A percentile compares a stretch with the other conserved stretches of the same genome.
Evolutionary conservation across 2,888 invertebrate genomes (phyloP).

Genomic region (Stictocephala bisonia): DNA sequence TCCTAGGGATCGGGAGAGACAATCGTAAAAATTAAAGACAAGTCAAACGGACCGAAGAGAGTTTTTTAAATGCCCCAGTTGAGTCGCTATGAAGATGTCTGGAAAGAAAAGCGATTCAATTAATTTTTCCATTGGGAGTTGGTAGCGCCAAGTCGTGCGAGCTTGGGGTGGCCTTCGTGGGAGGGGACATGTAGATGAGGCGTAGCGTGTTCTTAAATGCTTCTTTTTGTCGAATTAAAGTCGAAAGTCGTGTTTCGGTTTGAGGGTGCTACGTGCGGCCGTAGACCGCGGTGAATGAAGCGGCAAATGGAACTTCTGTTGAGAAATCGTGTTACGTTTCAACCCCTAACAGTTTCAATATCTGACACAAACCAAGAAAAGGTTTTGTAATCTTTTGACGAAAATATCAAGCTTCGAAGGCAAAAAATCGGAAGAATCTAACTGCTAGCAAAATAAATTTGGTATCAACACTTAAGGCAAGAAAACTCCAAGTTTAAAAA

Average conservation of each 20-base stretch:
- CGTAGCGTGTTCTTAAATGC: conserved; percentile 43
- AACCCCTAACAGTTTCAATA: neutral
- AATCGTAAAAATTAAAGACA: conserved; percentile 57
- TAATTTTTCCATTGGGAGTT: conserved; percentile 59
- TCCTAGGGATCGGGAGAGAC: no score
- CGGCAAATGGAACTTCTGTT: conserved; percentile 11
- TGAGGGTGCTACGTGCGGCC: neutral
- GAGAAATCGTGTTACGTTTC: conserved; percentile 8
- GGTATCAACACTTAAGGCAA: no score
- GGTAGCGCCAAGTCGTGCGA: conserved; percentile 55
- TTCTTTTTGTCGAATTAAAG: conserved; percentile 48
- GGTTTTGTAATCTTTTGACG: no score
- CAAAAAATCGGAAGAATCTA: no score
- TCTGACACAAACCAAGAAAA: no score
- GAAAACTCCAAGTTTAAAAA: no score
- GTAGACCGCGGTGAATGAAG: conserved; percentile 29
- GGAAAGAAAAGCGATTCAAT: conserved; percentile 58
- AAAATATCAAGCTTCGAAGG: no score
- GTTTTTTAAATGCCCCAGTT: conserved; percentile 50
- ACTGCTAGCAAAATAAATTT: no score
- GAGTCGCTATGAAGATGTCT: conserved; percentile 50
- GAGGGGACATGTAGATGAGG: conserved; percentile 40
- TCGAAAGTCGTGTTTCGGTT: conserved; percentile 40
- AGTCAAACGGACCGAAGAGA: conserved; percentile 54
- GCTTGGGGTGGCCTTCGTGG: conserved; percentile 43